Evolutionary conservation across 2,888 invertebrate genomes (phyloP).

Genomic region (Dichetophora obliterata): DNA sequence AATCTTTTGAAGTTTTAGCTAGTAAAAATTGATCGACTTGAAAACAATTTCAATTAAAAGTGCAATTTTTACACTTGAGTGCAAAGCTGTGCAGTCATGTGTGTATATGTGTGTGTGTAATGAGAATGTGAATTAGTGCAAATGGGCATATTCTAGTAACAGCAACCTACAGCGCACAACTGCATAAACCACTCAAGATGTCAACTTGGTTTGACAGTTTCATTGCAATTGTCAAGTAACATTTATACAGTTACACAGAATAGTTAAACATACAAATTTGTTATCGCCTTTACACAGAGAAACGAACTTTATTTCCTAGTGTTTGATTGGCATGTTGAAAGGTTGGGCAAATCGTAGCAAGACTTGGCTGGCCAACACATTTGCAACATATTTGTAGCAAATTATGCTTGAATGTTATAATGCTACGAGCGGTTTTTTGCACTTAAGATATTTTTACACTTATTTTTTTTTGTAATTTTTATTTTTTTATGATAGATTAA

Average conservation of each 20-base stretch:
- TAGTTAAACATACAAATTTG: background rate
- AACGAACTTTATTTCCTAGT: background rate
- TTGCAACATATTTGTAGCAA: too few species aligned
- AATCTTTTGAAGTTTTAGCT: too few species aligned
- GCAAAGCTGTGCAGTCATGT: background rate
- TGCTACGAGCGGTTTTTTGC: too few species aligned
- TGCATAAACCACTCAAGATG: constrained; percentile 15
- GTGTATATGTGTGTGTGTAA: background rate
- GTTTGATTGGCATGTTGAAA: background rate
- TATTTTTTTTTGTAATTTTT: too few species aligned
- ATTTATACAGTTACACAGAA: background rate
- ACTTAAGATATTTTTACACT: too few species aligned
- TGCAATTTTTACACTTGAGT: background rate
- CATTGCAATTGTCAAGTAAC: background rate
- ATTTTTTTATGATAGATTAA: too few species aligned
- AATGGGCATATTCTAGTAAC: too few species aligned
- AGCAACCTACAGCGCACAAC: too few species aligned
- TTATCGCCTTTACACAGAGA: background rate
- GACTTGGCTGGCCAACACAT: background rate
- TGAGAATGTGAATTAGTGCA: too few species aligned
- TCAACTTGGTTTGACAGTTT: constrained; percentile 9
- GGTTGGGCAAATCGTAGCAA: background rate
- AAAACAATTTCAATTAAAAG: too few species aligned
- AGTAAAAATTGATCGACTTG: too few species aligned
- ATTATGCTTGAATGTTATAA: too few species aligned